Evolutionary conservation across 2,113 vertebrate genomes (phyloP), one percentile per base, ranked within the genome.

Genomic region (Chascanopsetta lugubris): DNA sequence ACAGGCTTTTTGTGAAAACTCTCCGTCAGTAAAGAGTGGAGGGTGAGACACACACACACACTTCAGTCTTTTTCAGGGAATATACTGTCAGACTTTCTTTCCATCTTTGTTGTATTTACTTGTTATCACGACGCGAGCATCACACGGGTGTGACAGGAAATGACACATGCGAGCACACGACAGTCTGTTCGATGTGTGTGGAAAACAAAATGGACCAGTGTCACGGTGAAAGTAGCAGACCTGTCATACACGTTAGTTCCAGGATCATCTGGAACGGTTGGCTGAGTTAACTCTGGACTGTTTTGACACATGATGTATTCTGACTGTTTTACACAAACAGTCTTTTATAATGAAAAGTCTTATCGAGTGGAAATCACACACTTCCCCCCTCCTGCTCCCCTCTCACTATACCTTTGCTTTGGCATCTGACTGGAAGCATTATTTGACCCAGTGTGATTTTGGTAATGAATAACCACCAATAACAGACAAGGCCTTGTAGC

Each of bases 61-160:
- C 8, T 45, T 74, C 68, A 75, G 86, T 73, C 75, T 80, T 85
- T 83, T 90, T 91, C 83, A 92, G 85, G 91, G 84, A 90, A 88
- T 42, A 77, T 72, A 61, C n/a, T 86, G 79, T 86, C 71, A 73
- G 68, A 70, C 51, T 61, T 72, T 70, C 43, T 76, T 54, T 77
- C 72, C 54, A 77, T 72, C 56, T 59, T 71, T 74, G 56, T 77
- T 78, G 64, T 87, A 82, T 87, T 69, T 88, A 80, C 69, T 79
- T 72, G 73, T 88, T 69, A 43, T 77, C n/a, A 71, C 59, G 54
- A 47, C 46, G 72, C 43, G 32, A 73, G 26, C 50, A 74, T 67
- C 18, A 25, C 42, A 62, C 56, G n/a, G 18, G 51, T 32, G 20
- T 43, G 61, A 69, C 40, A 58, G 24, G 56, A 72, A 38, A 56